Conservation (phyloP, 1,140 invertebrate species). For the Lethrus apterus region DNA sequence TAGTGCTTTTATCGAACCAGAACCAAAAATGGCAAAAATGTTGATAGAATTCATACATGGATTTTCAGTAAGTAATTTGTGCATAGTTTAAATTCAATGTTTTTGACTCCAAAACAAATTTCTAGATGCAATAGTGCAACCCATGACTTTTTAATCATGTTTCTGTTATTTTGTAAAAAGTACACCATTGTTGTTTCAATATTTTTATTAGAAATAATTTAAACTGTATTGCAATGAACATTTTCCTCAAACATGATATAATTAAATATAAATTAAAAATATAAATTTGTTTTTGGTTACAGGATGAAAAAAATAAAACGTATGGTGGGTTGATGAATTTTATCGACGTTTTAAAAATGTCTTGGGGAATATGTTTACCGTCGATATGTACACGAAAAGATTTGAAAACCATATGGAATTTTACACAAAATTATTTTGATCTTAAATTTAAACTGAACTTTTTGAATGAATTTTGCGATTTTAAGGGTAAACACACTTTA, state of each 20-base stretch:
- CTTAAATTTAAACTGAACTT: slow-evolving; percentile 13
- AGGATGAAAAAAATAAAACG: too few relatives aligned
- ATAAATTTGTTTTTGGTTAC: too few relatives aligned
- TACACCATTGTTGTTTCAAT: too few relatives aligned
- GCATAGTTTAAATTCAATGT: too few relatives aligned
- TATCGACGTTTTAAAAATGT: slow-evolving; percentile 17
- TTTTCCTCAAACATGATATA: too few relatives aligned
- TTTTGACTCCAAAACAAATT: not conserved
- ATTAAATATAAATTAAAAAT: too few relatives aligned
- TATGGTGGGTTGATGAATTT: not conserved
- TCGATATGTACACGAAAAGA: slow-evolving; percentile 21
- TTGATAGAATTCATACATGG: not conserved
- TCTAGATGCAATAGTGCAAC: too few relatives aligned
- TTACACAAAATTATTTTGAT: slow-evolving; percentile 20
- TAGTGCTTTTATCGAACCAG: slow-evolving; percentile 13
- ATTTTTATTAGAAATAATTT: too few relatives aligned
- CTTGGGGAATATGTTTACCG: slow-evolving; percentile 25
- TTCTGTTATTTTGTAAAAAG: too few relatives aligned
- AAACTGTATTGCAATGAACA: too few relatives aligned
- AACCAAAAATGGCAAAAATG: not conserved
- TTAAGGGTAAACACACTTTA: slow-evolving; percentile 20
- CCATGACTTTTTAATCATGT: not conserved
- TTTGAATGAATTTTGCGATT: slow-evolving; percentile 22
- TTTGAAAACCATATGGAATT: slow-evolving; percentile 23
- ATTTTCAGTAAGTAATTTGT: slow-evolving; percentile 3